Conservation (phyloP, 1,140 invertebrate species). For the Frieseomelitta varia region DNA sequence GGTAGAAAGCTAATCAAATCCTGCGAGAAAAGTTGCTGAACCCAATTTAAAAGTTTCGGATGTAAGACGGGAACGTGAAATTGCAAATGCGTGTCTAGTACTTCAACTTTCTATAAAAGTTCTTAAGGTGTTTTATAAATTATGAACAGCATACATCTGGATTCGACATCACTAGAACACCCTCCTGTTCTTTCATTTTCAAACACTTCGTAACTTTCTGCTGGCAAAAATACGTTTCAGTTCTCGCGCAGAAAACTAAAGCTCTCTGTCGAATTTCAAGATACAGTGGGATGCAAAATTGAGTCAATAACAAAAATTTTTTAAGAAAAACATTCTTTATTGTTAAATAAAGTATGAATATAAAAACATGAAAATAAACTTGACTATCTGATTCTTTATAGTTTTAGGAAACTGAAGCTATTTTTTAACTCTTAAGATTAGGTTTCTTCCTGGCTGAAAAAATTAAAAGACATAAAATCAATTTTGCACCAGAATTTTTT, state of each 20-base stretch:
- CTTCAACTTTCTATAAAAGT: neutral
- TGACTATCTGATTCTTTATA: no score
- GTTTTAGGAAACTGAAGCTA: no score
- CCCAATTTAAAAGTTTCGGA: conserved; percentile 37
- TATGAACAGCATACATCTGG: neutral
- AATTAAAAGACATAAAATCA: no score
- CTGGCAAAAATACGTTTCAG: neutral
- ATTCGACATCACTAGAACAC: neutral
- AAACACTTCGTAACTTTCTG: neutral
- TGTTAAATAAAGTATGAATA: no score
- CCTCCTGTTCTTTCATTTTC: neutral
- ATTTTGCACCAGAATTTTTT: no score
- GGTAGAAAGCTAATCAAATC: conserved; percentile 15
- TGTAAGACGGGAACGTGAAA: conserved; percentile 14
- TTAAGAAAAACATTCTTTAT: no score
- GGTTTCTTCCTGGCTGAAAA: no score
- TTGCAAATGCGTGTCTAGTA: conserved; percentile 25
- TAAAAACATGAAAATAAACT: no score
- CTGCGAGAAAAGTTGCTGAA: conserved; percentile 16
- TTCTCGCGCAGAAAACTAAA: neutral
- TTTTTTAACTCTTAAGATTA: no score
- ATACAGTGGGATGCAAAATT: no score
- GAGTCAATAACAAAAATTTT: no score
- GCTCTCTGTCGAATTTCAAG: neutral
- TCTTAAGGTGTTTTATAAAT: conserved; percentile 6